phyloP scores from a whole-genome alignment of 1,140 invertebrate species.

The Hormaphis cornu region DNA sequence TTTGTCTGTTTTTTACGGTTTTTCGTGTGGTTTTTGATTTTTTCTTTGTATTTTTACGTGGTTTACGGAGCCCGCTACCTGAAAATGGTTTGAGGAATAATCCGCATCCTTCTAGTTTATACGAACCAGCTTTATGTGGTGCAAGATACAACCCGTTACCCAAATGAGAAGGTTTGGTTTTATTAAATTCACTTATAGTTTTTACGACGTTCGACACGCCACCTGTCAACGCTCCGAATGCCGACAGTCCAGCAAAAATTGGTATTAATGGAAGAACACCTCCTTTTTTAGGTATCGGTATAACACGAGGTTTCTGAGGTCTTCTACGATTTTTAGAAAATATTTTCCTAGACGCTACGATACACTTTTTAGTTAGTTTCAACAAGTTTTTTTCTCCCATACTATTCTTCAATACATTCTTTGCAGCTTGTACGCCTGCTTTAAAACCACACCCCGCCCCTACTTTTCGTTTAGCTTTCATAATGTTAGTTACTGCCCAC shows the following conservation, averaged over 20 bases:
- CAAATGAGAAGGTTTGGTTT: not conserved
- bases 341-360: not conserved
- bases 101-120: no score
- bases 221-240: not conserved
- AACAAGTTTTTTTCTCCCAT: not conserved
- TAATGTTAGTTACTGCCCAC: constrained; percentile 37
- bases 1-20: not conserved
- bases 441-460: constrained; percentile 35
- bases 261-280: not conserved
- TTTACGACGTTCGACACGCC: not conserved
- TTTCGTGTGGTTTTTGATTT: not conserved
- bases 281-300: not conserved
- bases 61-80: no score
- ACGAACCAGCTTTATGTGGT: not conserved
- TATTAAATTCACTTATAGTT: not conserved
- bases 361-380: not conserved
- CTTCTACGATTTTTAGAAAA: not conserved
- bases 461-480: constrained; percentile 40
- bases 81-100: no score
- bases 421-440: not conserved
- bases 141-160: not conserved
- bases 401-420: not conserved
- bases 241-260: not conserved
- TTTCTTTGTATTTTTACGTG: not conserved
- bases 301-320: not conserved